Evolutionary conservation across 2,888 invertebrate species (phyloP).

Genomic region (Sesia apiformis): DNA sequence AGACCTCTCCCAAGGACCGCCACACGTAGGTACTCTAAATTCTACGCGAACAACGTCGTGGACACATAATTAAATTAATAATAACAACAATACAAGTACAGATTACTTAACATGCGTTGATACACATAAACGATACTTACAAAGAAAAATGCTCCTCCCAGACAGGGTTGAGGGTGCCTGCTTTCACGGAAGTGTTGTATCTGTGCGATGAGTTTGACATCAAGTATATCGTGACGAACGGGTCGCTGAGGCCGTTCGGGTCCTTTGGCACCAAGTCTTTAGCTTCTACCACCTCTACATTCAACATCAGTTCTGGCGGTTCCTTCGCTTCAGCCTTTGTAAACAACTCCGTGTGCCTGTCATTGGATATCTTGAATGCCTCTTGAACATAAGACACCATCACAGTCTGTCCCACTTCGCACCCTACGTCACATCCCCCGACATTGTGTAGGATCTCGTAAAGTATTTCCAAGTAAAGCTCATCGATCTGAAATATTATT

Average conservation of each 20-base stretch:
- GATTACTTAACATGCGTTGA: neutral
- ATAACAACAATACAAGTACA: neutral
- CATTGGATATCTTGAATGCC: conserved; percentile 83
- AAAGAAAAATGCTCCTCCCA: conserved; percentile 99
- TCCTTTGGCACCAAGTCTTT: conserved; percentile 90
- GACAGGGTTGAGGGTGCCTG: conserved; percentile 89
- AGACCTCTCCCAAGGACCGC: too few relatives aligned
- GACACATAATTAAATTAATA: neutral
- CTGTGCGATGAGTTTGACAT: conserved; percentile 84
- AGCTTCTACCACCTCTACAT: conserved; percentile 90
- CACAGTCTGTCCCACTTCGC: conserved; percentile 79
- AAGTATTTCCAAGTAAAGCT: conserved; percentile 87
- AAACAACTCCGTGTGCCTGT: conserved; percentile 82
- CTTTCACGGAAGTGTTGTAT: conserved; percentile 94
- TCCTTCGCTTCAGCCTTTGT: conserved; percentile 84
- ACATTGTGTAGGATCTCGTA: conserved; percentile 90
- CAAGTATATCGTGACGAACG: conserved; percentile 94
- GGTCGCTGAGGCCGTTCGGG: conserved; percentile 95
- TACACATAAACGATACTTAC: conserved; percentile 73
- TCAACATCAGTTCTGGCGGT: conserved; percentile 87
- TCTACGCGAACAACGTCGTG: too few relatives aligned
- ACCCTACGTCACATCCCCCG: conserved; percentile 84
- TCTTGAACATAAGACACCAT: conserved; percentile 86
- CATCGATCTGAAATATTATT: conserved; percentile 81
- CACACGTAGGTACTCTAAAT: too few relatives aligned